Percentiles rank a stretch among this genome's conserved stretches.
These are phyloP conservation scores for Pseudomyrmex pallidus DNA, from an alignment of 1,140 invertebrate species.

Conservation along the genomic window DNA sequence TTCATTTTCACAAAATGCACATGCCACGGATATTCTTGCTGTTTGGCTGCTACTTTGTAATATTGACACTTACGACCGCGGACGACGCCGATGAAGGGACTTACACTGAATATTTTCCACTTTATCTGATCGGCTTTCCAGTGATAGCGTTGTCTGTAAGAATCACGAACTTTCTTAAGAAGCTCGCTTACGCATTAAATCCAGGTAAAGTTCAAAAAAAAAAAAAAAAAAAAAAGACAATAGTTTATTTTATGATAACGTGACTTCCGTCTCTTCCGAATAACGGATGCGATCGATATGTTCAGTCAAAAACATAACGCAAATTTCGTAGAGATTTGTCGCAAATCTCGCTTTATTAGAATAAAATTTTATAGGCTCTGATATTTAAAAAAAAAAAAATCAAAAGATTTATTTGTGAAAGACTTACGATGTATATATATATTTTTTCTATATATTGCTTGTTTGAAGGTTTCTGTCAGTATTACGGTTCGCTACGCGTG, in stretches of 20 bases:
- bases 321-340: too few relatives aligned
- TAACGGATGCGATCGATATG: too few relatives aligned
- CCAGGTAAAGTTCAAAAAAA: constrained; percentile 89
- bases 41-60: constrained; percentile 75
- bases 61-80: constrained; percentile 73
- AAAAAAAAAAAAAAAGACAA: background rate
- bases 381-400: too few relatives aligned
- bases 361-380: too few relatives aligned
- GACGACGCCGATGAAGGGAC: constrained; percentile 84
- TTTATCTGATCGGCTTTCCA: constrained; percentile 93
- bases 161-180: constrained; percentile 93
- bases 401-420: background rate
- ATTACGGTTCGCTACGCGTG: background rate
- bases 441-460: constrained; percentile 18
- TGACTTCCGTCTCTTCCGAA: background rate
- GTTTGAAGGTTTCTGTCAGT: background rate
- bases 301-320: background rate
- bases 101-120: constrained; percentile 89
- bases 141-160: constrained; percentile 93
- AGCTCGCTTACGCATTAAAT: constrained; percentile 92
- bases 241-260: constrained; percentile 33
- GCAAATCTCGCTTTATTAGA: too few relatives aligned
- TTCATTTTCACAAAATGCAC: constrained; percentile 70
- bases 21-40: constrained; percentile 59
- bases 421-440: background rate